Base-by-base conservation (phyloP, 2,888 invertebrate genomes). In the Andrena hattorfiana region DNA sequence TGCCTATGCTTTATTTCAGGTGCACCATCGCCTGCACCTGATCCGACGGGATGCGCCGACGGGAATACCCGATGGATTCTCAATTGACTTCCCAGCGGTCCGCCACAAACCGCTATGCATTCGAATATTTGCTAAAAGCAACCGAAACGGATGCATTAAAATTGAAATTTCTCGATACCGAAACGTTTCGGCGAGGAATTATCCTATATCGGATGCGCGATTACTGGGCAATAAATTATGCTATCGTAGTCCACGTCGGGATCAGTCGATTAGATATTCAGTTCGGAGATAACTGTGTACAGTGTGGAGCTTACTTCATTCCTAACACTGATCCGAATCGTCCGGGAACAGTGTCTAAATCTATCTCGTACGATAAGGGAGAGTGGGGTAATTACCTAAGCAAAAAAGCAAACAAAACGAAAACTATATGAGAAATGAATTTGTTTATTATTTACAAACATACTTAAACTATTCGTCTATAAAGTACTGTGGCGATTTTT, bases 1-100 rank as follows among this genome's bases (percentile, higher is more conserved):
- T 63, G 60, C 72, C n/a, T n/a, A n/a, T n/a, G n/a, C n/a, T n/a
- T n/a, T n/a, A n/a, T n/a, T n/a, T n/a, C n/a, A n/a, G n/a, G n/a
- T n/a, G n/a, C n/a, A n/a, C n/a, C 72, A 60, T 42, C 73, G 59
- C 69, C 71, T 10, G 51, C 79, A 78, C 82, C 78, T 78, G 83
- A 73, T 63, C 71, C 71, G 67, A 59, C 48, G 67, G 49, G 74
- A 71, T 75, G 69, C 71, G 49, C 59, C 28, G n/a, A n/a, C 59
- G 13, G 32, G n/a, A 26, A 56, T 13, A 30, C 28, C 54, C 69
- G 42, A 70, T 59, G 59, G 48, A 35, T n/a, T 60, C 16, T 42
- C 59, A 48, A 70, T 70, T 70, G 28, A 70, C 59, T 70, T 59
- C 7, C 42, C 56, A 70, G 20, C 69, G 59, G n/a, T 5, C 16